Evolutionary conservation across 2,113 vertebrate species (phyloP), one percentile per base, ranked within the genome.

Genomic region (Anseranas semipalmata): DNA sequence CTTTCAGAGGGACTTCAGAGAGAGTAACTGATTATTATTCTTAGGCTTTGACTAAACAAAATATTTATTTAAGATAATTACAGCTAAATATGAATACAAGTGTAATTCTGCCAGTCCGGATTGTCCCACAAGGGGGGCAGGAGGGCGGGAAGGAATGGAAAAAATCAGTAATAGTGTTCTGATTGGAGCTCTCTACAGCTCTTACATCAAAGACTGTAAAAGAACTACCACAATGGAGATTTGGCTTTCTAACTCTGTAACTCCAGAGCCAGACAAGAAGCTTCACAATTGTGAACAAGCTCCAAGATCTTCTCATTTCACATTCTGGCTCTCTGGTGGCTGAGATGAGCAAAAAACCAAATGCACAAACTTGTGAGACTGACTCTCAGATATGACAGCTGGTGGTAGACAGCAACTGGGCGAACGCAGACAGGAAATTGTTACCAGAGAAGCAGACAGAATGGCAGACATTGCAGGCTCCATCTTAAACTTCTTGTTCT

Each of bases 311-410:
- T 85, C 43, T 93, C 27, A 77, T 81, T 85, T 87, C 70, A 77
- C 78, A 67, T 71, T 87, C 74, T 93, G 90, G 16, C 84, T 83
- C 52, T 85, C 76, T 60, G 77, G 75, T 83, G 43, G 74, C 50
- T 37, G 78, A 78, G 76, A 4, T 33, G 73, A 85, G 28, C 56
- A 33, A 71, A 90, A 78, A 82, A 75, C 18, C 46, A 17, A 82
- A 41, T 0, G 0, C 14, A 71, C 9, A 80, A 78, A 80, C 35
- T 48, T 12, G 24, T 63, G 66, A 93, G 82, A 85, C 73, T n/a
- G 65, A 74, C 43, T 60, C 77, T 91, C 66, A 59, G 60, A 66
- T 59, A 81, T 21, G 82, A 86, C 93, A 95, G 85, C 93, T 95
- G 78, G 85, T 78, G 55, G 65, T 41, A 93, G 65, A 87, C 60